phyloP scores from a whole-genome alignment of 1,140 invertebrate species.

The Oscheius sp. region DNA sequence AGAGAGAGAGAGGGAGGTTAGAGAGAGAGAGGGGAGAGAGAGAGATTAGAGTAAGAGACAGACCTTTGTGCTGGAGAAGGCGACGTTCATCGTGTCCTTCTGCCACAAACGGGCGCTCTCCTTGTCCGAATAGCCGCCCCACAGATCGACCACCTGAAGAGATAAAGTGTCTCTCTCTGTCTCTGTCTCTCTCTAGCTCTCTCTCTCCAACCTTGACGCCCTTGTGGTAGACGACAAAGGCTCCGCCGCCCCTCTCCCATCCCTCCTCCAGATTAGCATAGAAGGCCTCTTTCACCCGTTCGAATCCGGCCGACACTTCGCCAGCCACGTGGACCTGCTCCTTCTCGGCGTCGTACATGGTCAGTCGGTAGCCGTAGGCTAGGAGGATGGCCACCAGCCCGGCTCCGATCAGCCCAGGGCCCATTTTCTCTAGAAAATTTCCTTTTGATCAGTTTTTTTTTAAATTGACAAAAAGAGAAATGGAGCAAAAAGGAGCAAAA shows the following conservation, averaged over 20 bases:
- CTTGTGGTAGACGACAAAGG: slow-evolving; percentile 22
- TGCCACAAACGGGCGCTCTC: slow-evolving; percentile 25
- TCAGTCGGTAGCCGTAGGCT: neutral
- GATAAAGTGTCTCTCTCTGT: too few species aligned
- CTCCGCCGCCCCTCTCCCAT: slow-evolving; percentile 18
- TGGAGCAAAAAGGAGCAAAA: too few species aligned
- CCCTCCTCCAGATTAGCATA: slow-evolving; percentile 14
- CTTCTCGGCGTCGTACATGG: neutral
- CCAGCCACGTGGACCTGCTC: slow-evolving; percentile 14
- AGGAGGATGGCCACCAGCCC: too few species aligned
- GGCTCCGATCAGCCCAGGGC: too few species aligned
- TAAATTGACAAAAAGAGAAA: too few species aligned
- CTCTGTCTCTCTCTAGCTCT: too few species aligned
- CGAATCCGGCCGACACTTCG: neutral
- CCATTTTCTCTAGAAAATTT: too few species aligned
- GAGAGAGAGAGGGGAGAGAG: slow-evolving; percentile 41
- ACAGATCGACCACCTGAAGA: slow-evolving; percentile 29
- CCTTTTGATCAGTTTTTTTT: too few species aligned
- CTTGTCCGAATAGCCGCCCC: slow-evolving; percentile 32
- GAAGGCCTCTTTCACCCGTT: neutral
- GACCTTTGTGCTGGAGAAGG: slow-evolving; percentile 23
- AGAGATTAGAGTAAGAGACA: neutral
- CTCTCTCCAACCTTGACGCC: too few species aligned
- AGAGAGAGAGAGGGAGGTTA: slow-evolving; percentile 40
- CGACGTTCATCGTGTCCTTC: slow-evolving; percentile 17